phyloP scores from a whole-genome alignment of 2,888 invertebrate genomes.

The Megastigmus dorsalis region DNA sequence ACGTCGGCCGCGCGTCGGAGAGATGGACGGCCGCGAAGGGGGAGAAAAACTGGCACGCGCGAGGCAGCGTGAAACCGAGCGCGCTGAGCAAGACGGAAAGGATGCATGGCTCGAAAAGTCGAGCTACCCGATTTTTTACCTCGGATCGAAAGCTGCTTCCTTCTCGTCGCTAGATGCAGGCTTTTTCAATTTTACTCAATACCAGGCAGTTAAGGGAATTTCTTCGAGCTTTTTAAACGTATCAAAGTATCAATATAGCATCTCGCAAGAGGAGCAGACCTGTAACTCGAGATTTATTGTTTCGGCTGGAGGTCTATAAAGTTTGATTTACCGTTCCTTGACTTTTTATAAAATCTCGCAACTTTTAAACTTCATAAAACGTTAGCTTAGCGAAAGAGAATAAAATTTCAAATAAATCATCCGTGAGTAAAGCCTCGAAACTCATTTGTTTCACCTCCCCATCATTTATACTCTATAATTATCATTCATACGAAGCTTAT shows the following conservation, averaged over 20 bases:
- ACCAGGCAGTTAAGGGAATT: too few species aligned
- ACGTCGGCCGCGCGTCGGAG: slow-evolving; percentile 23
- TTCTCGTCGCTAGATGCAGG: too few species aligned
- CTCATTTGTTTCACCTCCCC: slow-evolving; percentile 20
- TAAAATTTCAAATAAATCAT: slow-evolving; percentile 46
- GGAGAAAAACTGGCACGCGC: slow-evolving; percentile 25
- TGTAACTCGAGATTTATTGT: slow-evolving; percentile 25
- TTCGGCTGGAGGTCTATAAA: slow-evolving; percentile 4
- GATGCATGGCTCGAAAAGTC: too few species aligned
- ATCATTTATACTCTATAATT: slow-evolving; percentile 34
- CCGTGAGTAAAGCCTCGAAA: not conserved
- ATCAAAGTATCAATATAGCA: too few species aligned
- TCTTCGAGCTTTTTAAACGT: too few species aligned
- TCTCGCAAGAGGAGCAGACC: too few species aligned
- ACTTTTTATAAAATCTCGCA: slow-evolving; percentile 6
- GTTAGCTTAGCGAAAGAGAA: slow-evolving; percentile 4
- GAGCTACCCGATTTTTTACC: too few species aligned
- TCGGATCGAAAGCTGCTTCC: too few species aligned
- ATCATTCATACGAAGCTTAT: slow-evolving; percentile 20
- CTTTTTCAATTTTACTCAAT: too few species aligned
- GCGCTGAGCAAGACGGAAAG: not conserved
- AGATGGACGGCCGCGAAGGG: not conserved
- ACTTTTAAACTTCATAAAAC: slow-evolving; percentile 14
- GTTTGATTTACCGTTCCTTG: slow-evolving; percentile 33
- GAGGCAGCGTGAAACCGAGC: slow-evolving; percentile 20